Evolutionary conservation across 2,113 vertebrate genomes (phyloP).

Genomic region (Pseudolaguvia tuberculata): DNA sequence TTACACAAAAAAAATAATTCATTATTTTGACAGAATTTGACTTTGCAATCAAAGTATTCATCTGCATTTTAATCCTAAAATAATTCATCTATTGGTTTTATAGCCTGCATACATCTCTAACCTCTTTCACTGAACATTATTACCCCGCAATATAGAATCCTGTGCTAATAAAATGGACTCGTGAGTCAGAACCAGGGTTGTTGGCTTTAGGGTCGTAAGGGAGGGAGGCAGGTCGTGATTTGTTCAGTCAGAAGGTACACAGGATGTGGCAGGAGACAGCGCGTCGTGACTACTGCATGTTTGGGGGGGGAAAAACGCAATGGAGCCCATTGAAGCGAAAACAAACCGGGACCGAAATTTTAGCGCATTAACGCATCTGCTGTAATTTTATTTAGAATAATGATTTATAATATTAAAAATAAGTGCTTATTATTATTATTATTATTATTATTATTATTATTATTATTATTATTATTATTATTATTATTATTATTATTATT

Average conservation of each 20-base stretch:
- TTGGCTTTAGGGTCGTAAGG: constrained; percentile 55
- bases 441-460: background rate
- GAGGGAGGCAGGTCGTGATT: constrained; percentile 68
- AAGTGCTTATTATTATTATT: constrained; percentile 5
- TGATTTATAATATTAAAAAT: background rate
- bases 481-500: background rate
- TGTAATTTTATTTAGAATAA: too few species aligned
- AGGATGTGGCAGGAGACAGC: constrained; percentile 84
- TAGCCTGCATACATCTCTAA: background rate
- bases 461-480: background rate
- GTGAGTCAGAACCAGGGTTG: constrained; percentile 57
- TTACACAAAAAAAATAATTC: too few species aligned
- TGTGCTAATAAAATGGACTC: background rate
- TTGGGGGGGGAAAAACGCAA: constrained; percentile 49
- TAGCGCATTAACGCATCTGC: background rate
- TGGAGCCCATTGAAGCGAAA: constrained; percentile 51
- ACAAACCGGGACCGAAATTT: constrained; percentile 7
- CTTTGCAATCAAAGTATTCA: too few species aligned
- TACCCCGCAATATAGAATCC: background rate
- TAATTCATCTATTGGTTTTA: background rate
- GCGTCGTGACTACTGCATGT: constrained; percentile 78
- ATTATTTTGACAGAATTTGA: too few species aligned
- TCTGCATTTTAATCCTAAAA: too few species aligned
- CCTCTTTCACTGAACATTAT: background rate
- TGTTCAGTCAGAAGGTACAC: constrained; percentile 73